Evolutionary conservation across 2,797 vertebrate species (phyloP).

Genomic region (Bradypodion pumilum): DNA sequence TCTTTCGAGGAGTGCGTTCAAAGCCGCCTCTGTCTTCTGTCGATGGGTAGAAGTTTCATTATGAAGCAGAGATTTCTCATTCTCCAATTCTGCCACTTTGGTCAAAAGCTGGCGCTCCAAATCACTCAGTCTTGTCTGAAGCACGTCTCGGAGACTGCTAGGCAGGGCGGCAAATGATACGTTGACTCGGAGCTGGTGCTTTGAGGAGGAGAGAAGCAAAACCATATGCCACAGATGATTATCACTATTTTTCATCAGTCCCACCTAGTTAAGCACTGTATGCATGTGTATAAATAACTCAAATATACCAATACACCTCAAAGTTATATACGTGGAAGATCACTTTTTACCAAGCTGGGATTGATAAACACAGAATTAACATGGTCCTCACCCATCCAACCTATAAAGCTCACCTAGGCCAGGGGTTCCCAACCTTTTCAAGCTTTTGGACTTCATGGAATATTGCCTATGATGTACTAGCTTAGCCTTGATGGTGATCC

Average conservation of each 20-base stretch:
- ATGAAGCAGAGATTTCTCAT: constrained; percentile 92
- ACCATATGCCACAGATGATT: background rate
- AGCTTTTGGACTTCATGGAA: no score
- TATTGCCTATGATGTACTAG: no score
- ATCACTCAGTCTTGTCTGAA: constrained; percentile 89
- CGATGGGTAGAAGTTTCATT: constrained; percentile 92
- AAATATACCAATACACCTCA: background rate
- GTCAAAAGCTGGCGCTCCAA: constrained; percentile 91
- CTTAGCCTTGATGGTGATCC: no score
- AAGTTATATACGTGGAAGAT: background rate
- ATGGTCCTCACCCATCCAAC: background rate
- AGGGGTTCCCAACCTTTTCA: no score
- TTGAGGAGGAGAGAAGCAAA: constrained; percentile 39
- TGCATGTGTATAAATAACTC: background rate
- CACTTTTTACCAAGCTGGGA: background rate
- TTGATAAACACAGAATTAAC: background rate
- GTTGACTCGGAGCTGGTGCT: constrained; percentile 92
- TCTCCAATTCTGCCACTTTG: constrained; percentile 93
- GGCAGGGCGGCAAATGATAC: constrained; percentile 85
- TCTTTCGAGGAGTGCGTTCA: constrained; percentile 89
- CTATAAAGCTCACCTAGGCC: no score
- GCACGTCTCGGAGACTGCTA: constrained; percentile 87
- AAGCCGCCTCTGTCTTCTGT: constrained; percentile 88
- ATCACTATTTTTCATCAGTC: background rate
- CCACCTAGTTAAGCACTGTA: background rate